Evolutionary conservation across 2,113 vertebrate genomes (phyloP).

Genomic region (Marmota flaviventris): DNA sequence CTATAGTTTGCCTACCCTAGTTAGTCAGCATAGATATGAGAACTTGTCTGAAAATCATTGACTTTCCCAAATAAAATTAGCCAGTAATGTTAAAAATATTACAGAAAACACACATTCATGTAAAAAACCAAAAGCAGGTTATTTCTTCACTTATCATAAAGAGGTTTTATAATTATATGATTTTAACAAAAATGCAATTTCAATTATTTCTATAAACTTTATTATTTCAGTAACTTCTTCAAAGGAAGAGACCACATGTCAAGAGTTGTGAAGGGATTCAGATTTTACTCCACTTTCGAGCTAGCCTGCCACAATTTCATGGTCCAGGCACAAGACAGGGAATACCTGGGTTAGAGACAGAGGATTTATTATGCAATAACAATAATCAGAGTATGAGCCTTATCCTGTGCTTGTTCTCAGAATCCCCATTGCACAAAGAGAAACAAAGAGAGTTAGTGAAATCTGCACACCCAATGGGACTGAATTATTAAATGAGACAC

Average conservation of each 20-base stretch:
- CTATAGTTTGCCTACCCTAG: not conserved
- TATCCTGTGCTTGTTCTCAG: not conserved
- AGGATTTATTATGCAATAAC: not conserved
- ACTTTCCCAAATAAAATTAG: conserved; percentile 24
- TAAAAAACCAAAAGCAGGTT: conserved; percentile 17
- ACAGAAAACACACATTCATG: not conserved
- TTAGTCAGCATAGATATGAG: not conserved
- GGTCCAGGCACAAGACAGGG: not conserved
- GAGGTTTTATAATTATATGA: not conserved
- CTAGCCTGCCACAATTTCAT: not conserved
- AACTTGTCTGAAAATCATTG: not conserved
- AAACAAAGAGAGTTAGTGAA: not conserved
- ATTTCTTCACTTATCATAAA: conserved; percentile 20
- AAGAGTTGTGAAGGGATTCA: not conserved
- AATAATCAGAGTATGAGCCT: not conserved
- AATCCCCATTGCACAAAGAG: not conserved
- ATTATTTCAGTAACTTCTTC: not conserved
- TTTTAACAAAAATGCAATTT: conserved; percentile 28
- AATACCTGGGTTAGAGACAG: not conserved
- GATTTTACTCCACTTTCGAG: not conserved
- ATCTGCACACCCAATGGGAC: not conserved
- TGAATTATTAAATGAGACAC: not conserved
- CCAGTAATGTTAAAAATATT: not conserved
- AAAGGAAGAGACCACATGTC: not conserved
- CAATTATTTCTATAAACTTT: not conserved